Evolutionary conservation across 2,888 invertebrate species (phyloP).

Genomic region (Drosophila flavopinicola): DNA sequence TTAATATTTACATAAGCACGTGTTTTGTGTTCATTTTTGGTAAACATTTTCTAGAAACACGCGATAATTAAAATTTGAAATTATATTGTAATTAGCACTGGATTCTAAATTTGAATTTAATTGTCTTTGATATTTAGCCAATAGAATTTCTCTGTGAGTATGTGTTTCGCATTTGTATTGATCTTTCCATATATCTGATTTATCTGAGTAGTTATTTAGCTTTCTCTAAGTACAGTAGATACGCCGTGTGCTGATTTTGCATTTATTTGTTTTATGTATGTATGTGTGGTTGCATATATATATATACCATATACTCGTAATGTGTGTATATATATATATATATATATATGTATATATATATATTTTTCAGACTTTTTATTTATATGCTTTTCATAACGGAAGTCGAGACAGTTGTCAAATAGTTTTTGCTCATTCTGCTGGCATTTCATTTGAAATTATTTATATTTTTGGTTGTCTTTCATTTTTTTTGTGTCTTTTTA

Average conservation of each 20-base stretch:
- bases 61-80: neutral
- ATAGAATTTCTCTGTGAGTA: conserved; percentile 18
- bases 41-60: too few species aligned
- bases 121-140: conserved; percentile 10
- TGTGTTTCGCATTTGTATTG: conserved; percentile 9
- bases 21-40: too few species aligned
- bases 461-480: conserved; percentile 22
- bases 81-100: neutral
- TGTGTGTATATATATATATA: conserved; percentile 43
- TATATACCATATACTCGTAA: conserved; percentile 42
- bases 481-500: conserved; percentile 20
- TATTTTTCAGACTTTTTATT: conserved; percentile 72
- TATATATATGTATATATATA: conserved; percentile 36
- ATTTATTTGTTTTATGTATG: conserved; percentile 24
- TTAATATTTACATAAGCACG: conserved; percentile 10
- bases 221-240: conserved; percentile 16
- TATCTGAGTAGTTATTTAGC: conserved; percentile 21
- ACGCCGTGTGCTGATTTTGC: conserved; percentile 15
- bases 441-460: conserved; percentile 36
- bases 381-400: conserved; percentile 73
- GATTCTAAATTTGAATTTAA: neutral
- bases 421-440: conserved; percentile 45
- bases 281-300: conserved; percentile 28
- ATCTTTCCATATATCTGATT: conserved; percentile 10
- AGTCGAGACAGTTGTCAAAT: conserved; percentile 73